Evolutionary conservation across 2,888 invertebrate species (phyloP).

Genomic region (Alentia gelatinosa): DNA sequence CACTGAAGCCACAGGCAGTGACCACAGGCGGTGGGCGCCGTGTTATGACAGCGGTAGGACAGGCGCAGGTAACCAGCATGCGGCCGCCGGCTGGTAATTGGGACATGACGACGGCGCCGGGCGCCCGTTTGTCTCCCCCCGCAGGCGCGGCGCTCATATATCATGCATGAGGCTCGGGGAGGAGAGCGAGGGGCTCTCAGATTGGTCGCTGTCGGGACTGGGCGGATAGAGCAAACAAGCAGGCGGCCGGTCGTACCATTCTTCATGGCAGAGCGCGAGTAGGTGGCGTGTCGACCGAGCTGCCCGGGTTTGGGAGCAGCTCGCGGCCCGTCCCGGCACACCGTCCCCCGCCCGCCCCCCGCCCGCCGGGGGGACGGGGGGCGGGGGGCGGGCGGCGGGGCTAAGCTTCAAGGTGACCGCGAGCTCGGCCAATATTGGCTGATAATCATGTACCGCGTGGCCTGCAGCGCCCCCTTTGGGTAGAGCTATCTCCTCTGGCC

Average conservation of each 20-base stretch:
- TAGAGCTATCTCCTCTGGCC: no score
- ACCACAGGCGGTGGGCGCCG: no score
- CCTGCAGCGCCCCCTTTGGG: no score
- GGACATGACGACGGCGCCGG: slow-evolving; percentile 26
- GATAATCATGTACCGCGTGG: no score
- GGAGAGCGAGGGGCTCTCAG: not conserved
- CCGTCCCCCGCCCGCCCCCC: not conserved
- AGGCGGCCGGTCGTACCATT: not conserved
- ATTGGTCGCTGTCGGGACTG: not conserved
- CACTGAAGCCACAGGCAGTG: no score
- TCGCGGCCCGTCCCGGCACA: no score
- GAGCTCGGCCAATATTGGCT: no score
- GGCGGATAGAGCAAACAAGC: slow-evolving; percentile 1
- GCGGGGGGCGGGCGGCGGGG: not conserved
- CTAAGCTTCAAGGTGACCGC: not conserved
- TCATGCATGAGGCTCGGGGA: not conserved
- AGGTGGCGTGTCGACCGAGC: not conserved
- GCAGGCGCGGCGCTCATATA: not conserved
- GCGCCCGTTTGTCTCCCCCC: not conserved
- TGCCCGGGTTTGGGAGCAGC: not conserved
- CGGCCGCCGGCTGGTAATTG: not conserved
- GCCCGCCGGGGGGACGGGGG: not conserved
- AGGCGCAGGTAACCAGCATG: not conserved
- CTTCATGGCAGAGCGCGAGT: not conserved
- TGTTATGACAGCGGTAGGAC: no score